These are phyloP conservation scores for Ephialtes manifestator DNA, from an alignment of 2,888 invertebrate species.

Conservation along the genomic window DNA sequence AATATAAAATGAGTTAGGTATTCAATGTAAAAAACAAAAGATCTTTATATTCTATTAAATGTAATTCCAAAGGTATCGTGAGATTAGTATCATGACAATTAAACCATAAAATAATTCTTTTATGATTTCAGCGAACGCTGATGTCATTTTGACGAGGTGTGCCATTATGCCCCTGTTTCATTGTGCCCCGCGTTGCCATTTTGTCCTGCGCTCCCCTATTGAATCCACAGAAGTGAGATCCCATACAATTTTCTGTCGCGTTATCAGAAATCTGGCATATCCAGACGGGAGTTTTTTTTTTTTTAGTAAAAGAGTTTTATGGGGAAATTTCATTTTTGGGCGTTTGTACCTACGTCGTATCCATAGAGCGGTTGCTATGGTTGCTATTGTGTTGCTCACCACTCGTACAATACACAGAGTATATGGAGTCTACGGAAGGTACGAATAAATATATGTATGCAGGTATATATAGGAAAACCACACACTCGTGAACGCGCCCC, in stretches of 20 bases:
- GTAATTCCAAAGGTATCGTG: no score
- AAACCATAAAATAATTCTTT: no score
- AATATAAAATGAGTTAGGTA: no score
- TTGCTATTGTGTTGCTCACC: neutral
- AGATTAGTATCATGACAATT: no score
- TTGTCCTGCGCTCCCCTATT: no score
- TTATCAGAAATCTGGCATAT: neutral
- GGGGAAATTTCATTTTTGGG: neutral
- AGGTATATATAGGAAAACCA: conserved; percentile 54
- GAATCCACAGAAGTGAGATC: conserved; percentile 27
- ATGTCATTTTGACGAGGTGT: no score
- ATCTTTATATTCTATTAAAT: no score
- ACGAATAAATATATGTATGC: neutral
- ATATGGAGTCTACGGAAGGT: neutral
- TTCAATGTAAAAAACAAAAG: no score
- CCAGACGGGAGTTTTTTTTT: neutral
- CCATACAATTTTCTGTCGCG: conserved; percentile 28
- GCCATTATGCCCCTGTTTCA: no score
- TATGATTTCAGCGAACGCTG: no score
- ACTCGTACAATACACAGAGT: neutral
- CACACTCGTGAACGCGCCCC: conserved; percentile 50
- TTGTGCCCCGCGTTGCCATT: no score
- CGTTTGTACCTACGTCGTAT: neutral
- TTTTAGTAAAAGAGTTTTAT: neutral
- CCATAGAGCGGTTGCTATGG: neutral